Conservation (phyloP, 2,797 vertebrate genomes). For the Falco cherrug region DNA sequence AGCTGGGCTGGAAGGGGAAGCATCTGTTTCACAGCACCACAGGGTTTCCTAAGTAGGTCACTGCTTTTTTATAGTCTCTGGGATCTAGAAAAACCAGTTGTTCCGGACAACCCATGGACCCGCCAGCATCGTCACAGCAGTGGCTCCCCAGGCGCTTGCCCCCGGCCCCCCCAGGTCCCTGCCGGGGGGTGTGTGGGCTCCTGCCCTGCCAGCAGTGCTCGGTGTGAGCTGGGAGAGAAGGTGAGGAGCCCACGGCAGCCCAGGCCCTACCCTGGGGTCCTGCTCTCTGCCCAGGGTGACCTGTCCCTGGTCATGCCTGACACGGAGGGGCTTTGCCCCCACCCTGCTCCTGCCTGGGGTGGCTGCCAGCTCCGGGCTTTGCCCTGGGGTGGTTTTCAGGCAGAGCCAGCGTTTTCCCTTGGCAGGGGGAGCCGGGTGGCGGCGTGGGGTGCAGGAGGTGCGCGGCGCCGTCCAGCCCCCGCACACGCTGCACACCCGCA, state of each 20-base stretch:
- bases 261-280: accelerated
- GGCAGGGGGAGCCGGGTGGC: neutral
- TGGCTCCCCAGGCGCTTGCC: neutral
- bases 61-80: slow-evolving; percentile 48
- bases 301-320: neutral
- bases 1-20: neutral
- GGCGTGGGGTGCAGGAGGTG: neutral
- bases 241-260: accelerated
- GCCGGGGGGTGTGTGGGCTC: neutral
- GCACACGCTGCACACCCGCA: neutral
- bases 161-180: neutral
- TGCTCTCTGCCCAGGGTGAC: neutral
- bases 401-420: neutral
- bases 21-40: neutral
- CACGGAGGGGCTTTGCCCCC: neutral
- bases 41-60: slow-evolving; percentile 62
- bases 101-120: neutral
- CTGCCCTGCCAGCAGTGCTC: neutral
- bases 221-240: accelerated
- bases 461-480: neutral
- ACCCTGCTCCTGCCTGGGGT: no score
- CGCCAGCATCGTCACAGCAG: accelerated
- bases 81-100: slow-evolving; percentile 64
- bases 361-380: neutral
- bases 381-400: neutral